Evolutionary conservation across 2,113 vertebrate genomes (phyloP).

Genomic region (Turdus rufiventris): DNA sequence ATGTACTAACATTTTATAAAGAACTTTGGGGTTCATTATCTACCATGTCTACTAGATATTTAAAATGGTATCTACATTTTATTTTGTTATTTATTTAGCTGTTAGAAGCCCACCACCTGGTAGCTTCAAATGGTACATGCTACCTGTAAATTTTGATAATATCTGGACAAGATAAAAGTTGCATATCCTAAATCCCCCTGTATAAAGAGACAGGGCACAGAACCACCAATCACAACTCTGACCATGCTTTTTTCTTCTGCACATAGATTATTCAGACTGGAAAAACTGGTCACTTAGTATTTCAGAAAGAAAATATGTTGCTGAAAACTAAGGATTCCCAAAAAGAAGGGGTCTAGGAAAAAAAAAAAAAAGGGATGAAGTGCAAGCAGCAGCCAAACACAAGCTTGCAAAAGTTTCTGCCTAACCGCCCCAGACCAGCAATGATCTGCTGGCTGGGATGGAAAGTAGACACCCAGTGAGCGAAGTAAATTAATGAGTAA

Average conservation of each 20-base stretch:
- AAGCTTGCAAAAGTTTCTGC: background rate
- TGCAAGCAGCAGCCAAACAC: background rate
- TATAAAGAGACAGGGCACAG: background rate
- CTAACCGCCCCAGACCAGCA: background rate
- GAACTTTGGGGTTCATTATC: background rate
- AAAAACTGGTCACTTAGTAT: background rate
- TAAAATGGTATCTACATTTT: background rate
- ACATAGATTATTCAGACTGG: background rate
- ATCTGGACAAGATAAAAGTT: background rate
- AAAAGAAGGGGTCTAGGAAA: background rate
- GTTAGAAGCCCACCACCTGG: background rate
- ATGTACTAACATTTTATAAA: background rate
- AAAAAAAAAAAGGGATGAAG: background rate
- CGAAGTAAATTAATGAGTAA: background rate
- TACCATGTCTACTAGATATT: background rate
- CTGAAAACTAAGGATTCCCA: background rate
- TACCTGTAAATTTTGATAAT: background rate
- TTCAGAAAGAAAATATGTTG: background rate
- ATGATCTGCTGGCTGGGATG: background rate
- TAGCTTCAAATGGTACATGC: background rate
- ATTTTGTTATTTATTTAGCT: background rate
- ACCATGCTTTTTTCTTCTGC: background rate
- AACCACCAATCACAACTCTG: background rate
- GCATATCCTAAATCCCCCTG: background rate
- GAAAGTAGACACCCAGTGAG: background rate